Evolutionary conservation across 2,113 vertebrate species (phyloP).

Genomic region (Actenoides lindsayi): DNA sequence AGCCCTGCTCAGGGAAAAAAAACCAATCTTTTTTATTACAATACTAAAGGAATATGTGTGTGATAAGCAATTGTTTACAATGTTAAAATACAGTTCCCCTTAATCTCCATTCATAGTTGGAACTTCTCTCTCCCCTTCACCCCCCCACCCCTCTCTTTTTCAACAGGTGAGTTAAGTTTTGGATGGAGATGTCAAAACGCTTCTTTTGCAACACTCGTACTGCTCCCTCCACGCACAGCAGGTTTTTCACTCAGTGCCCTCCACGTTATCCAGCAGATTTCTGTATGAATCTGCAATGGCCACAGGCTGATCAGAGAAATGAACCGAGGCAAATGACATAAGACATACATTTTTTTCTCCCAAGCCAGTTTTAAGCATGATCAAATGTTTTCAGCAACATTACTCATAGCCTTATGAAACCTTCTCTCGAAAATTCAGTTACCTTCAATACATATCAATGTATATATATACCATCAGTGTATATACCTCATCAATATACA

Average conservation of each 20-base stretch:
- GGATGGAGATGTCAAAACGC: neutral
- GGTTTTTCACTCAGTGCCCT: neutral
- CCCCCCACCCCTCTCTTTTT: accelerated
- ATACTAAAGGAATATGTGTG: neutral
- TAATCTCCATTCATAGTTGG: neutral
- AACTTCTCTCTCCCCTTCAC: neutral
- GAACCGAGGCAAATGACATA: neutral
- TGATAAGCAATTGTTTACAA: neutral
- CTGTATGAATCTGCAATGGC: accelerated
- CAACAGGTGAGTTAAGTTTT: neutral
- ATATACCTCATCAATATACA: no score
- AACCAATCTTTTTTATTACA: accelerated
- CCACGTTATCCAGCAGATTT: neutral
- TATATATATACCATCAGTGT: no score
- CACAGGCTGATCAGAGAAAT: neutral
- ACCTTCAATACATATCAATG: neutral
- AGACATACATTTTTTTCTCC: neutral
- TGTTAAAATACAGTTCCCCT: neutral
- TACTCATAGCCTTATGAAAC: neutral
- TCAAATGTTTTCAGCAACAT: neutral
- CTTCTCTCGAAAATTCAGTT: neutral
- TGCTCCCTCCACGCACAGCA: neutral
- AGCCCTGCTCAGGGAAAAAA: neutral
- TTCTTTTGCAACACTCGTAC: neutral
- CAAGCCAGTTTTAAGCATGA: neutral